These are phyloP conservation scores for Pygocentrus nattereri DNA, from an alignment of 2,797 vertebrate genomes.

Conservation along the genomic window DNA sequence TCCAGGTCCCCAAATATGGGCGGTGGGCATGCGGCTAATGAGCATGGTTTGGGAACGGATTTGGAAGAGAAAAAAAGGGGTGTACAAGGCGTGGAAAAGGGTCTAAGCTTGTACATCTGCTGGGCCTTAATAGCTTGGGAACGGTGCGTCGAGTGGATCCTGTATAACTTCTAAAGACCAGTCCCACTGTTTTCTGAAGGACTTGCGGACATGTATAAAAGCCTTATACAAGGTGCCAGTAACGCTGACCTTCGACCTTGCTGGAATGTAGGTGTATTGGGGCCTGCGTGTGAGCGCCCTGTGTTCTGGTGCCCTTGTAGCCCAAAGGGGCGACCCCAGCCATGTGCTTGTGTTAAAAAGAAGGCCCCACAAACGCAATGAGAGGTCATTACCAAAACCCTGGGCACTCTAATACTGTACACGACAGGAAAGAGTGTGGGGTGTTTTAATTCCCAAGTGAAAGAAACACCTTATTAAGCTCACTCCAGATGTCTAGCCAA, in stretches of 20 bases:
- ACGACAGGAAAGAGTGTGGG: conserved; percentile 13
- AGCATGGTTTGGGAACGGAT: conserved; percentile 12
- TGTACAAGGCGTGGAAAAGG: conserved; percentile 12
- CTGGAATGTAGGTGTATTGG: conserved; percentile 52
- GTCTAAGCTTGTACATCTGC: conserved; percentile 50
- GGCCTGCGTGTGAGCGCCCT: conserved; percentile 34
- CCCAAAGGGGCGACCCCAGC: conserved; percentile 41
- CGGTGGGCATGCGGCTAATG: conserved; percentile 27
- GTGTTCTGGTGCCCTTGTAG: conserved; percentile 47
- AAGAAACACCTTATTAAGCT: conserved; percentile 45
- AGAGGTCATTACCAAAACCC: conserved; percentile 48
- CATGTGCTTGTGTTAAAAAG: conserved; percentile 50
- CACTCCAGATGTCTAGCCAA: conserved; percentile 32
- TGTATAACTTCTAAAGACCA: conserved; percentile 51
- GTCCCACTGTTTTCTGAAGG: conserved; percentile 50
- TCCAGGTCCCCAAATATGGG: conserved; percentile 34
- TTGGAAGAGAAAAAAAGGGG: neutral
- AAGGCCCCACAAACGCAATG: conserved; percentile 36
- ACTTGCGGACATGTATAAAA: conserved; percentile 59
- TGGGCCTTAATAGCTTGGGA: conserved; percentile 57
- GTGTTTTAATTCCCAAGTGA: conserved; percentile 32
- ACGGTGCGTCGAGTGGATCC: conserved; percentile 36
- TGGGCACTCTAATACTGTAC: conserved; percentile 42
- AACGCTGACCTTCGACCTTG: conserved; percentile 51
- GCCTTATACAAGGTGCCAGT: conserved; percentile 60